These are phyloP conservation scores for Archilochus colubris DNA, from an alignment of 2,113 vertebrate genomes.

Conservation along the genomic window DNA sequence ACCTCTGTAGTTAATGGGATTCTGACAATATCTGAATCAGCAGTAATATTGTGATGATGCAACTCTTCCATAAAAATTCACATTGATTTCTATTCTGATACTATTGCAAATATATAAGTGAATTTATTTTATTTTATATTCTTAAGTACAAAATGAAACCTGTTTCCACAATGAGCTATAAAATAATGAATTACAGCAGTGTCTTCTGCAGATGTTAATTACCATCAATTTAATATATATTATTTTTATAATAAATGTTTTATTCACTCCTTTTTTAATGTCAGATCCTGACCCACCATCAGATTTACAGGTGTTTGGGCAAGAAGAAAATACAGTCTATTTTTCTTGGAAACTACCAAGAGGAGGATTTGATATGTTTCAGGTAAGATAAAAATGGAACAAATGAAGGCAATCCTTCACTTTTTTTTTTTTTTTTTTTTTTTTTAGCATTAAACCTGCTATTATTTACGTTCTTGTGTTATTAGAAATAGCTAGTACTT, in stretches of 20 bases:
- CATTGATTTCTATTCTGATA: background rate
- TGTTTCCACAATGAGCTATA: background rate
- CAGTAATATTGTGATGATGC: background rate
- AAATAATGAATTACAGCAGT: background rate
- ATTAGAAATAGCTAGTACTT: background rate
- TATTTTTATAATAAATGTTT: background rate
- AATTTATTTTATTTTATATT: background rate
- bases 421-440: background rate
- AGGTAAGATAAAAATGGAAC: conserved; percentile 68
- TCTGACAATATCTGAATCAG: background rate
- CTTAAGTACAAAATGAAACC: background rate
- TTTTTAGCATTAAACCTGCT: background rate
- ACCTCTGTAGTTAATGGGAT: background rate
- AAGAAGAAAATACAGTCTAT: conserved; percentile 77
- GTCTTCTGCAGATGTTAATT: background rate
- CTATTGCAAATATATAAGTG: background rate
- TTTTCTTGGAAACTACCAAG: conserved; percentile 82
- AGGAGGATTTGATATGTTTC: conserved; percentile 82
- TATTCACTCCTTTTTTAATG: background rate
- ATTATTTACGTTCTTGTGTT: background rate
- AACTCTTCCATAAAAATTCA: background rate
- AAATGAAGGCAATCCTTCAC: background rate
- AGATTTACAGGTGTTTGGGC: conserved; percentile 78
- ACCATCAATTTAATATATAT: background rate
- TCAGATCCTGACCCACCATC: conserved; percentile 81